Evolutionary conservation across 1,140 invertebrate genomes (phyloP), one percentile per base, ranked within the genome.

Genomic region (Pteromalus puparum): DNA sequence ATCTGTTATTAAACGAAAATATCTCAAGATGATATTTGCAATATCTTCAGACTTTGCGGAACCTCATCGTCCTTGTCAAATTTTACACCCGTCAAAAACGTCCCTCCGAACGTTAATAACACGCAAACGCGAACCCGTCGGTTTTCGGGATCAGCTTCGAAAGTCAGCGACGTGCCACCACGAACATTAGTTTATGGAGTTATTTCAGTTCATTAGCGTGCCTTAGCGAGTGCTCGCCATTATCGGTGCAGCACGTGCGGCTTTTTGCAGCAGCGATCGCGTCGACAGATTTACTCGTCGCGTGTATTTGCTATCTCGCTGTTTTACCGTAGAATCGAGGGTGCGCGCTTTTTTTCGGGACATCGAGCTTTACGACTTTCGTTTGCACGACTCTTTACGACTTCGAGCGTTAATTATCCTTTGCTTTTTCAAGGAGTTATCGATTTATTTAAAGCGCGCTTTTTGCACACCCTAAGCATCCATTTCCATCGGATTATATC

Each of bases 161-260:
- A 65, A 68, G 46, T 38, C 53, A 26, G 4, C 70, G 48, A n/a
- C 28, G 21, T 26, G 38, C 10, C 2, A 21, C 18, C 2, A 6
- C 53, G 48, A 77, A n/a, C 79, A 85, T 85, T 85, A 81, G 84
- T 81, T 81, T 53, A 76, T 38, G 78, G 72, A 85, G 84, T 85
- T 85, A 85, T 85, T 85, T 81, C 74, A 61, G 84, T 81, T 85
- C 79, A 85, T 85, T 85, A 85, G 79, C 73, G 79, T 34, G 0
- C 72, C 15, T 74, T 65, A 46, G 79, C 68, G 70, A 78, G 70
- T 81, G 46, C 53, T 28, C 34, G 81, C 28, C 81, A 82, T 82
- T 82, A 82, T 75, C 72, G 72, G 48, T 24, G 9, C 7, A n/a
- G 74, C 38, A 28, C 68, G 48, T 30, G 30, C 61, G 72, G 6